Evolutionary conservation across 2,888 invertebrate genomes (phyloP).

Genomic region (Leptarthrus brevirostris): DNA sequence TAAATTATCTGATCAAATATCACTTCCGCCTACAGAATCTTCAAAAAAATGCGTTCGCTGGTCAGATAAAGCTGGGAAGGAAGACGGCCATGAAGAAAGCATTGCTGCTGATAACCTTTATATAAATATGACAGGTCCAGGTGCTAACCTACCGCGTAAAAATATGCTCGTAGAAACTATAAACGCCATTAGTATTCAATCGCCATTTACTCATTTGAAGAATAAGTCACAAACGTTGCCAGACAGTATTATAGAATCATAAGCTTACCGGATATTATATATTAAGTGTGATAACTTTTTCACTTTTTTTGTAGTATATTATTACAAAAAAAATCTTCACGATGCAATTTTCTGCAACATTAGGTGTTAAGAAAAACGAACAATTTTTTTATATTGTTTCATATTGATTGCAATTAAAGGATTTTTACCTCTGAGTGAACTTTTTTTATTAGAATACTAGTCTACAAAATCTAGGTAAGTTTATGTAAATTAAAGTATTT

Average conservation of each 20-base stretch:
- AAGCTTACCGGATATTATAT: not conserved
- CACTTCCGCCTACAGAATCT: conserved; percentile 40
- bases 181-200: conserved; percentile 54
- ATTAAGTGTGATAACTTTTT: conserved; percentile 13
- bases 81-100: conserved; percentile 42
- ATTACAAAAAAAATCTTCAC: conserved; percentile 24
- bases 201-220: conserved; percentile 47
- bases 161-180: conserved; percentile 56
- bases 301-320: conserved; percentile 40
- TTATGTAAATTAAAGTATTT: too few species aligned
- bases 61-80: conserved; percentile 22
- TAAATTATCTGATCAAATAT: conserved; percentile 51
- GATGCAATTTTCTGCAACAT: conserved; percentile 34
- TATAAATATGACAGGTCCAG: conserved; percentile 51
- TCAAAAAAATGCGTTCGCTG: conserved; percentile 50
- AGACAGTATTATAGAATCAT: conserved; percentile 49
- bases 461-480: too few species aligned
- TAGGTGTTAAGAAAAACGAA: not conserved
- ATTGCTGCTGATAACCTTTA: conserved; percentile 50
- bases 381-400: not conserved
- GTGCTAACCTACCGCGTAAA: conserved; percentile 51
- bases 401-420: conserved; percentile 19
- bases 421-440: conserved; percentile 7
- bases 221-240: conserved; percentile 48
- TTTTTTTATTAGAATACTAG: too few species aligned